Evolutionary conservation across 2,888 invertebrate species (phyloP), one percentile per base, ranked within the genome.

Genomic region (Drosophila neonasuta): DNA sequence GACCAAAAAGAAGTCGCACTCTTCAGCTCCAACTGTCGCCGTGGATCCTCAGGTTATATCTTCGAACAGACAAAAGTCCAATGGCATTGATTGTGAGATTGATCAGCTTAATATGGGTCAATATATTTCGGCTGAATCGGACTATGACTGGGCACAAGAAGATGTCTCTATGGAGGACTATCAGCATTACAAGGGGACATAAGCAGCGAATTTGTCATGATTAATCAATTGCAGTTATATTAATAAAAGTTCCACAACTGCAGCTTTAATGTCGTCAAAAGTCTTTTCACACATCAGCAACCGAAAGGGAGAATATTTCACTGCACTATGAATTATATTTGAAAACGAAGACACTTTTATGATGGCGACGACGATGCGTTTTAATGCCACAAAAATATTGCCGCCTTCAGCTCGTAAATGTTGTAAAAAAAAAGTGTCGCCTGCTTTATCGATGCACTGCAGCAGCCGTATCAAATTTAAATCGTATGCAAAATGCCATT

Each of bases 401-500:
- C 71, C 84, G 79, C 44, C 62, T 80, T 63, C 52, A 63, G 52
- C 49, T 56, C 56, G 61, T 63, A 66, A 60, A 67, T 50, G 65
- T 13, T 60, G 34, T 59, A 24, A 24, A 24, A 24, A 41, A 41
- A 60, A 59, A 55, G 50, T 44, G 54, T 61, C 59, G 52, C 49
- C 45, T 29, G 39, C 54, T 81, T 84, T 69, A 83, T 79, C 84
- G 84, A 74, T 74, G 71, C 62, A 68, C 9, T 77, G 76, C 76
- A 78, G 56, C 51, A 44, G 56, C 46, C 29, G 50, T 39, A 62
- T 55, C 34, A 77, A 68, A 77, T 80, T 76, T 64, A 73, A 86
- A 86, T 82, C 74, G 80, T 78, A 82, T 86, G 82, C 86, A 80
- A 78, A 86, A 78, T 69, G 74, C 64, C 50, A 83, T 82, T 80